phyloP scores from a whole-genome alignment of 2,113 vertebrate genomes.

The Benitochromis conjunctus region DNA sequence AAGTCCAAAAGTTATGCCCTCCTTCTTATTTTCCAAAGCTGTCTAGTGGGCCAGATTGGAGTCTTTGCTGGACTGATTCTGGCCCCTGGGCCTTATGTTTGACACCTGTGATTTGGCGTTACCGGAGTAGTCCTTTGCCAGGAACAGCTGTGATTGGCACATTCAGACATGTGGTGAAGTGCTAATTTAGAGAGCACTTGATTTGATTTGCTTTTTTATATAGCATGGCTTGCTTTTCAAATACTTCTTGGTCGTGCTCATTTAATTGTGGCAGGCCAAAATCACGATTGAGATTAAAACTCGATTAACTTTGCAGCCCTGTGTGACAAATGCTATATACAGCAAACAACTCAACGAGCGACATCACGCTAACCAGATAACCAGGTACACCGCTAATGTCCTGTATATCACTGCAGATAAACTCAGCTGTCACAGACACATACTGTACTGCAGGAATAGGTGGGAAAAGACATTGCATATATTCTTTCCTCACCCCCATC shows the following conservation, averaged over 20 bases:
- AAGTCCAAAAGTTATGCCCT: too few relatives aligned
- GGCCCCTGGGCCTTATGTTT: background rate
- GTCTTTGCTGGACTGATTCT: background rate
- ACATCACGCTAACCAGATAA: background rate
- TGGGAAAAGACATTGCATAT: constrained; percentile 15
- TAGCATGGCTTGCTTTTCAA: background rate
- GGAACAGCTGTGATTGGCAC: background rate
- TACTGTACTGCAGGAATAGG: background rate
- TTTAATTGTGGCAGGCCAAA: background rate
- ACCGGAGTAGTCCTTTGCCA: background rate
- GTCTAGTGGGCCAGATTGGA: too few relatives aligned
- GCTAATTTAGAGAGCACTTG: background rate
- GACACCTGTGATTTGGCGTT: background rate
- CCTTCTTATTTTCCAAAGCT: too few relatives aligned
- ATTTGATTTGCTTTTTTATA: background rate
- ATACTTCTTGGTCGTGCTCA: background rate
- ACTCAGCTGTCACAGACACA: background rate
- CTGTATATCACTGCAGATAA: background rate
- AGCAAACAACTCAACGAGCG: background rate
- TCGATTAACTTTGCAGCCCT: background rate
- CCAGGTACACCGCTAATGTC: background rate
- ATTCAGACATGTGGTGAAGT: background rate
- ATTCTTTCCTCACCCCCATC: background rate
- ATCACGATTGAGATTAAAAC: background rate
- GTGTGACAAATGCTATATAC: background rate